Percentiles rank a stretch among this genome's conserved stretches.
Conservation (phyloP, 2,888 invertebrate species). For the Parascotia fuliginaria region DNA sequence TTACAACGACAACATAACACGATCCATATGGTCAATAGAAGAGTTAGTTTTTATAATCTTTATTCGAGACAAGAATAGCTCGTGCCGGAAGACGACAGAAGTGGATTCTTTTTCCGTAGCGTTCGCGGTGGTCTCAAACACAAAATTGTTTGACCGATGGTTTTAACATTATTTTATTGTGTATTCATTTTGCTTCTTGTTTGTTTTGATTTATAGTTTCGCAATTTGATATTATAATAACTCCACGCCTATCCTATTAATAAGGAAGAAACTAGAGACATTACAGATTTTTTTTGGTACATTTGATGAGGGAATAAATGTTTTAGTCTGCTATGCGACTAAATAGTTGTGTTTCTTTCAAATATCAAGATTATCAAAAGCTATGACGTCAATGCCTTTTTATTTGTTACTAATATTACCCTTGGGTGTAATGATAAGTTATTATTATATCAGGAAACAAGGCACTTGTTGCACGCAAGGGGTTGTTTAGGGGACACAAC, state of each 20-base stretch:
- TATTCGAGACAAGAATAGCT: constrained; percentile 58
- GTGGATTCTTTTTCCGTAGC: constrained; percentile 67
- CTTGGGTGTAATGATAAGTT: neutral
- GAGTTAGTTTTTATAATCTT: constrained; percentile 54
- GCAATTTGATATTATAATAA: too few relatives aligned
- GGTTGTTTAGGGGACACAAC: constrained; percentile 9
- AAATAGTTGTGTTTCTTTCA: too few relatives aligned
- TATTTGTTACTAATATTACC: neutral
- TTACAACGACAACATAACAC: constrained; percentile 52
- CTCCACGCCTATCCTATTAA: too few relatives aligned
- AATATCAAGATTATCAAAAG: too few relatives aligned
- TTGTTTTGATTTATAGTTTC: constrained; percentile 6
- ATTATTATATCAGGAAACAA: constrained; percentile 16
- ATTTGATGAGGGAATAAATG: too few relatives aligned
- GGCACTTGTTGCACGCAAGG: constrained; percentile 18
- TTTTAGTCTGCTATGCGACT: too few relatives aligned
- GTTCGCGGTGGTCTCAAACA: constrained; percentile 62
- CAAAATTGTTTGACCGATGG: constrained; percentile 38
- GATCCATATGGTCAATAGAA: constrained; percentile 67
- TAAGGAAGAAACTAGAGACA: too few relatives aligned
- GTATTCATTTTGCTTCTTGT: constrained; percentile 28
- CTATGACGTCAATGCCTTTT: neutral
- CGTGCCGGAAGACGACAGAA: constrained; percentile 71
- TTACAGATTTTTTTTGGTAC: too few relatives aligned
- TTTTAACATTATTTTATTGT: constrained; percentile 25